Percentiles rank a stretch among this genome's conserved stretches.
Conservation (phyloP, 1,140 invertebrate genomes). For the Brachionus asplanchnoidis region DNA sequence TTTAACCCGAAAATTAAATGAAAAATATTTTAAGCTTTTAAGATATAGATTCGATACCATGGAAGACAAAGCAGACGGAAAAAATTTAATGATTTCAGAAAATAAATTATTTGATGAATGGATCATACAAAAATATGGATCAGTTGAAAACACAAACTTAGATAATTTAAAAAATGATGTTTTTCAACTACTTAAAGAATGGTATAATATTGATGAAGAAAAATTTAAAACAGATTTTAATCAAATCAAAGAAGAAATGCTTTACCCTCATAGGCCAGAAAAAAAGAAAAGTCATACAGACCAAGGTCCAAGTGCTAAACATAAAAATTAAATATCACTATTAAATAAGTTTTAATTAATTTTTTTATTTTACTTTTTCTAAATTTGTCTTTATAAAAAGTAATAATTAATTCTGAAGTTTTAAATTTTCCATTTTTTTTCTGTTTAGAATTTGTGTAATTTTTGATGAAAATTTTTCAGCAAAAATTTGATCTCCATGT, state of each 20-base stretch:
- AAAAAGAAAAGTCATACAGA: neutral
- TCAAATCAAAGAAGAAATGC: neutral
- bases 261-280: neutral
- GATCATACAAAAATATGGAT: neutral
- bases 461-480: neutral
- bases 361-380: neutral
- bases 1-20: conserved; percentile 1
- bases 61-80: neutral
- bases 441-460: neutral
- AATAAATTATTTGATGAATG: neutral
- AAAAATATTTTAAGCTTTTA: neutral
- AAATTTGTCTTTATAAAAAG: neutral
- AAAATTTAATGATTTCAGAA: neutral
- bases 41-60: neutral
- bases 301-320: neutral
- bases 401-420: neutral
- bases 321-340: too few species aligned
- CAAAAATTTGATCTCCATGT: neutral
- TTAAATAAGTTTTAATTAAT: too few species aligned
- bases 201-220: neutral
- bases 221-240: neutral
- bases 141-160: neutral
- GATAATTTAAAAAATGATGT: neutral
- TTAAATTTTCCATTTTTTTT: neutral
- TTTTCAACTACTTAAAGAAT: neutral